Evolutionary conservation across 1,140 invertebrate genomes (phyloP).

Genomic region (Zaprionus vittiger): DNA sequence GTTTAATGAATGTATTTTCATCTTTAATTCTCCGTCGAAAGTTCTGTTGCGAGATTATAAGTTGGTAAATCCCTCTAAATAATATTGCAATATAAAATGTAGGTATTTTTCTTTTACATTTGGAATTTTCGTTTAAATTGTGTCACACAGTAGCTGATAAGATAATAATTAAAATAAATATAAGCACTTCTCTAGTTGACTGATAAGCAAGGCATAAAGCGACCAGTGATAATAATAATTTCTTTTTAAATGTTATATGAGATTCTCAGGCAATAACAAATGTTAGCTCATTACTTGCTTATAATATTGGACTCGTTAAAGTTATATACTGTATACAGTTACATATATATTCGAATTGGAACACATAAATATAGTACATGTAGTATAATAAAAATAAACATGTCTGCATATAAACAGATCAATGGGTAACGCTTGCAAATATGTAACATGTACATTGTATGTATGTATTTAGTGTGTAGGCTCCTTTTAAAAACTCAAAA

Average conservation of each 20-base stretch:
- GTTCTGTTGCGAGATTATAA: no score
- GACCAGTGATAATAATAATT: not conserved
- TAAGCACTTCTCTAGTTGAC: not conserved
- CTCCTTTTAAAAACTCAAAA: constrained; percentile 4
- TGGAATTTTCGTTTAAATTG: not conserved
- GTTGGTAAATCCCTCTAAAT: no score
- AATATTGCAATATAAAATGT: no score
- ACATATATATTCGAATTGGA: no score
- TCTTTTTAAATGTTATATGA: no score
- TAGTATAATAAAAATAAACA: not conserved
- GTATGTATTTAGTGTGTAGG: constrained; percentile 6
- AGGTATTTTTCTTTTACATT: no score
- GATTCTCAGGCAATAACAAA: no score
- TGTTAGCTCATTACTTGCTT: no score
- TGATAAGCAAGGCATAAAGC: not conserved
- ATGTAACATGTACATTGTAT: constrained; percentile 5
- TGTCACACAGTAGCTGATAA: not conserved
- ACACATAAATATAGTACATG: not conserved
- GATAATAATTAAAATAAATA: not conserved
- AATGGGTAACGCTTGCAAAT: not conserved
- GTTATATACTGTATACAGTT: no score
- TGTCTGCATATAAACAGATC: constrained; percentile 1
- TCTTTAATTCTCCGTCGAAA: no score
- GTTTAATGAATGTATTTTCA: no score
- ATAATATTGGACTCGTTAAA: no score